A percentile compares a stretch with the other conserved stretches of the same genome.
These are phyloP conservation scores for Dryadula phaetusa DNA, from an alignment of 2,888 invertebrate genomes.

Conservation along the genomic window DNA sequence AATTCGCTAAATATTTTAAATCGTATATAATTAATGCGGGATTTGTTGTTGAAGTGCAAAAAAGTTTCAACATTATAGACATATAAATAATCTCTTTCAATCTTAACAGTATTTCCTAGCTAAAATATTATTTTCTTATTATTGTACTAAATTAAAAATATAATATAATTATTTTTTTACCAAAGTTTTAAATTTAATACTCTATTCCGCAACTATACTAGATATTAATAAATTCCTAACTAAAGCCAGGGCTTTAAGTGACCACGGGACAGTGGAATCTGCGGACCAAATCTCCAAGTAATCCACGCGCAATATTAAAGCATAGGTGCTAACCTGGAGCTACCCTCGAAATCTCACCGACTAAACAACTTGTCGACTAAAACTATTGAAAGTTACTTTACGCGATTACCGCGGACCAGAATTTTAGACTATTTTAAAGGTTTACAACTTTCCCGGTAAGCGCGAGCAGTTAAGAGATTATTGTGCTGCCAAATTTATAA, in stretches of 20 bases:
- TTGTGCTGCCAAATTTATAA: slow-evolving; percentile 68
- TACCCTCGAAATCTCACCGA: slow-evolving; percentile 55
- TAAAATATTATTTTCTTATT: too few species aligned
- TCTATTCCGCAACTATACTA: slow-evolving; percentile 27
- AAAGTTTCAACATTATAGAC: neutral
- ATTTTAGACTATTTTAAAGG: slow-evolving; percentile 60
- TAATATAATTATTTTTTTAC: neutral
- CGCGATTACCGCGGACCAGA: slow-evolving; percentile 59
- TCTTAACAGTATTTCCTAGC: neutral
- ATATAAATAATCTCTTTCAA: neutral
- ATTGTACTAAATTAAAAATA: too few species aligned
- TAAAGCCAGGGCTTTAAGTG: slow-evolving; percentile 73
- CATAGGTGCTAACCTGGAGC: slow-evolving; percentile 76
- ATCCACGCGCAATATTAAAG: slow-evolving; percentile 80
- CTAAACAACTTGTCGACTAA: slow-evolving; percentile 64
- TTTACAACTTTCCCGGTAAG: slow-evolving; percentile 50
- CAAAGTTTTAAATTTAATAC: neutral
- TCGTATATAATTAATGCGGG: slow-evolving; percentile 22
- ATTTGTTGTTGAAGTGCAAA: neutral
- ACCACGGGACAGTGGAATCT: slow-evolving; percentile 61
- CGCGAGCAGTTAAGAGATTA: slow-evolving; percentile 68
- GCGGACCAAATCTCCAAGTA: slow-evolving; percentile 72
- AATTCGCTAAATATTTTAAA: slow-evolving; percentile 27
- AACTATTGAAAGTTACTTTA: slow-evolving; percentile 78
- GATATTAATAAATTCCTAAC: slow-evolving; percentile 59